Evolutionary conservation across 2,113 vertebrate genomes (phyloP).

Genomic region (Aptenodytes forsteri): DNA sequence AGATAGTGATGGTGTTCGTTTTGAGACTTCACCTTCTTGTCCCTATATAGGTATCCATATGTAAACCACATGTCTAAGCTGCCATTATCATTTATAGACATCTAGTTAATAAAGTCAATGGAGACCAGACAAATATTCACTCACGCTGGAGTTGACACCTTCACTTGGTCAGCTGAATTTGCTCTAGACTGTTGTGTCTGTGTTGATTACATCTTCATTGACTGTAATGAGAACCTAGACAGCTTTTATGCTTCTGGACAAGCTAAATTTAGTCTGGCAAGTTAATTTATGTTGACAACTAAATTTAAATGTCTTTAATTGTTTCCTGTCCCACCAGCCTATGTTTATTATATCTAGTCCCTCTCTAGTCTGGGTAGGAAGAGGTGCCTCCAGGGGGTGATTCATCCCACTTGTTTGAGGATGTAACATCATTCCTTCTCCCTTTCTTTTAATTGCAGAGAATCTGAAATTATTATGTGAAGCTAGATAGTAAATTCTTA

Average conservation of each 20-base stretch:
- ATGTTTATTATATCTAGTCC: background rate
- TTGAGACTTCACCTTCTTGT: background rate
- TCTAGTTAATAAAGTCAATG: background rate
- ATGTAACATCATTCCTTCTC: background rate
- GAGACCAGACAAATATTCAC: background rate
- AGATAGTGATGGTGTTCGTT: background rate
- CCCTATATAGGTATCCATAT: background rate
- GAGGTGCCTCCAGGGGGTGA: background rate
- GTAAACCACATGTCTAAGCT: background rate
- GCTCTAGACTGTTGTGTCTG: background rate
- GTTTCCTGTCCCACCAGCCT: background rate
- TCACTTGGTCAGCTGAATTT: background rate
- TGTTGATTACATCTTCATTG: background rate
- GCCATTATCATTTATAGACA: background rate
- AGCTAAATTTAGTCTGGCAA: background rate
- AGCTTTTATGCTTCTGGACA: background rate
- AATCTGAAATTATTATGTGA: background rate
- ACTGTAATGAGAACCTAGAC: background rate
- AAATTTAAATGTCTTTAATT: background rate
- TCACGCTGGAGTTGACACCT: fast-evolving
- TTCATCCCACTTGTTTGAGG: background rate
- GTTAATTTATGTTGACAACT: background rate
- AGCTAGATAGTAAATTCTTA: background rate
- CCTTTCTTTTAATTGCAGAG: background rate
- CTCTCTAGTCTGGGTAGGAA: background rate